Evolutionary conservation across 2,888 invertebrate species (phyloP).

Genomic region (Philereme transversata): DNA sequence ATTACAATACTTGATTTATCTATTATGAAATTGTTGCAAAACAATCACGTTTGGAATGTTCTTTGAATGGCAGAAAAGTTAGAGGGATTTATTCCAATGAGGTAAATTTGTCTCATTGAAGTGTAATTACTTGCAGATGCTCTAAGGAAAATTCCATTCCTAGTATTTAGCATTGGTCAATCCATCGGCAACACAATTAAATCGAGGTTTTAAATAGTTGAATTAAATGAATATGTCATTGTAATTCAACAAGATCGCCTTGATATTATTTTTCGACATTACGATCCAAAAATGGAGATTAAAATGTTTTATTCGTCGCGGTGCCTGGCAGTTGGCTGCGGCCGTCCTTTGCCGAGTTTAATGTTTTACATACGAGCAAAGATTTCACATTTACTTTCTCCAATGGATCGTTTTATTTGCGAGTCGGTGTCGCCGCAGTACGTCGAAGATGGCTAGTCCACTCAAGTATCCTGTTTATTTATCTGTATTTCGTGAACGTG

Average conservation of each 20-base stretch:
- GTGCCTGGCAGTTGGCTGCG: slow-evolving; percentile 13
- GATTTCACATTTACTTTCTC: slow-evolving; percentile 75
- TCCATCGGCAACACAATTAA: slow-evolving; percentile 2
- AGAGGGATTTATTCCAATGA: slow-evolving; percentile 5
- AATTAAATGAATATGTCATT: slow-evolving; percentile 34
- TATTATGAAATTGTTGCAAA: not conserved
- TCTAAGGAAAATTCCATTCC: slow-evolving; percentile 10
- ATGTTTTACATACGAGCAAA: slow-evolving; percentile 51
- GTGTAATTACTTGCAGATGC: slow-evolving; percentile 12
- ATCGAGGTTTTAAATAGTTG: slow-evolving; percentile 23
- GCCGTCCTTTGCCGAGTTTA: slow-evolving; percentile 41
- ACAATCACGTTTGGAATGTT: slow-evolving; percentile 8
- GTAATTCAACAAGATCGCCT: slow-evolving; percentile 41
- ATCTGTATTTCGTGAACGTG: too few relatives aligned
- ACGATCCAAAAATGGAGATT: slow-evolving; percentile 16
- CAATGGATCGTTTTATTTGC: slow-evolving; percentile 55
- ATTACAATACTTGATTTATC: not conserved
- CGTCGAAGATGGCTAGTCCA: slow-evolving; percentile 16
- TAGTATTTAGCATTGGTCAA: slow-evolving; percentile 1
- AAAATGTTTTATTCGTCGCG: slow-evolving; percentile 20
- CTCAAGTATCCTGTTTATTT: not conserved
- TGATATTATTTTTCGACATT: slow-evolving; percentile 43
- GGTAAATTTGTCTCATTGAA: slow-evolving; percentile 13
- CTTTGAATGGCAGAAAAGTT: slow-evolving; percentile 26
- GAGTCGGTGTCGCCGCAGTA: slow-evolving; percentile 35